phyloP scores from a whole-genome alignment of 92 coral and sea anemone genomes.

The Palythoa heliodiscus region DNA sequence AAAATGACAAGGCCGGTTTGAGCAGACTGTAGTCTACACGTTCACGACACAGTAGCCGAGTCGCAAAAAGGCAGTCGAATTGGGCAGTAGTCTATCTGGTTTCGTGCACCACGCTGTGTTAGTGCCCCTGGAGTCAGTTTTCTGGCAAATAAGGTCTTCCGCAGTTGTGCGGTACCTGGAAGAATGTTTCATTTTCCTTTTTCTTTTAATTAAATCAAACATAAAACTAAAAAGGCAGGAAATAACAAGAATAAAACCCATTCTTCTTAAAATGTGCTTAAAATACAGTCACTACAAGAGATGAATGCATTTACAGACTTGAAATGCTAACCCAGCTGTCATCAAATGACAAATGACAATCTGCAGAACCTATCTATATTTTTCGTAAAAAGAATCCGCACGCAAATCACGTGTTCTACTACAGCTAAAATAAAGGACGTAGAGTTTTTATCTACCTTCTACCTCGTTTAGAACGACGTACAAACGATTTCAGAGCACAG shows the following conservation, averaged over 20 bases:
- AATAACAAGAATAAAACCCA: no score
- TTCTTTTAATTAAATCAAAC: not conserved
- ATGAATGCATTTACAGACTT: not conserved
- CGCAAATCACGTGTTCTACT: not conserved
- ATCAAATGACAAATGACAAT: not conserved
- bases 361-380: not conserved
- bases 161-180: not conserved
- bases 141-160: not conserved
- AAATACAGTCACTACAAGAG: not conserved
- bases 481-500: no score
- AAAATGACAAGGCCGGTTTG: slow-evolving; percentile 21
- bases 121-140: not conserved
- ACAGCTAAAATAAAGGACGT: not conserved
- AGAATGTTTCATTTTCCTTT: not conserved
- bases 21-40: not conserved
- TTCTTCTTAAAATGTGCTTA: not conserved
- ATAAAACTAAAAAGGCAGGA: no score
- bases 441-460: no score
- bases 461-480: no score
- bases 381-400: not conserved
- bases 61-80: not conserved
- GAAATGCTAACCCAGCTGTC: not conserved
- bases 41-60: not conserved
- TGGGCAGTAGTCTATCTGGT: not conserved
- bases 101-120: slow-evolving; percentile 5